Evolutionary conservation across 2,888 invertebrate genomes (phyloP), one percentile per base, ranked within the genome.

Genomic region (Leptura quadrifasciata): DNA sequence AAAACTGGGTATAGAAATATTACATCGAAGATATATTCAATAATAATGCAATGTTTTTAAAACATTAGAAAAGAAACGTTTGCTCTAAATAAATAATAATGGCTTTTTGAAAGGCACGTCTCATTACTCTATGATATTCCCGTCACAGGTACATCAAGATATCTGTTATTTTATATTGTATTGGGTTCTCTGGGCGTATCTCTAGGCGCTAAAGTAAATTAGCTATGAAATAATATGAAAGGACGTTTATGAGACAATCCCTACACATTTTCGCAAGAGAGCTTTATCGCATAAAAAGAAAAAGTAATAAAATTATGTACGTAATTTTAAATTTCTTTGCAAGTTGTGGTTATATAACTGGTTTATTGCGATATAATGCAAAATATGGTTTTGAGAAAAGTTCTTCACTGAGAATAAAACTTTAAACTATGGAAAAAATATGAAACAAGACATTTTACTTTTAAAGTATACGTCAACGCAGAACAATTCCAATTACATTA

Each of bases 371-470:
- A 24, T 64, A 47, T 55, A 52, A 54, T 71, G 54, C 54, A 47
- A 61, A 60, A 55, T 72, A 72, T 55, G 64, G 55, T 63, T 64
- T 63, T 72, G 21, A 27, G 55, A 35, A 55, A 72, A 72, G 61
- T 72, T 64, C 21, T 17, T 27, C n/a, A 12, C n/a, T 15, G 39
- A 64, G 64, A 20, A 57, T 31, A 64, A 71, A 71, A 72, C 72
- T 72, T 64, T 57, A 47, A 55, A 72, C 72, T 55, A 72, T 55
- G 54, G 21, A 31, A 69, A 39, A 71, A 67, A 73, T 58, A 67
- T 73, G 58, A 73, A 67, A 73, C 73, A 73, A 58, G 65, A 58
- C 18, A 55, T 67, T 73, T 18, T 58, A 55, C 65, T 67, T 55
- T n/a, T 8, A 31, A 31, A 31, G 47, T 67, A 21, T 58, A 35